Evolutionary conservation across 2,888 invertebrate species (phyloP), one percentile per base, ranked within the genome.

Genomic region (Apamea anceps): DNA sequence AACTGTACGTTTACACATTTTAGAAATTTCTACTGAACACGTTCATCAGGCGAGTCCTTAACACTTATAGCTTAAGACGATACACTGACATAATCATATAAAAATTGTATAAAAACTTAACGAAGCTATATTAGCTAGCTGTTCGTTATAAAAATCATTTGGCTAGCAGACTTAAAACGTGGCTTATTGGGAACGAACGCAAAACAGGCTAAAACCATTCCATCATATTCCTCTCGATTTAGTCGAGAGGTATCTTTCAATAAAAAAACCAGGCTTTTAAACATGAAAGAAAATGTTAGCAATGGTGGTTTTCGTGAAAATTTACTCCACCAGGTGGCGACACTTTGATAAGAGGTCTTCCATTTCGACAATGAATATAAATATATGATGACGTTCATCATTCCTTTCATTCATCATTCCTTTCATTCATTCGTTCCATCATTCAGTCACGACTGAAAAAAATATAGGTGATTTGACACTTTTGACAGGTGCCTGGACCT

Each of bases 11-110:
- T 79, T 67, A 88, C 75, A 81, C 72, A 71, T 54, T 75, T 83
- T 87, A 84, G 45, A 82, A 54, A 65, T 68, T 75, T 72, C 90
- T 89, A 90, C 90, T 90, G 89, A 90, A 90, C 89, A 90, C 89
- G 81, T 76, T 72, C 42, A 80, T 87, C 85, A 89, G 88, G 87
- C 89, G 82, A 86, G 65, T 72, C 72, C 74, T 75, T 88, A 84
- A 87, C 84, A 85, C 82, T 84, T 85, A 81, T 15, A 85, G 85
- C 82, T 75, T 79, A 87, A 62, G 32, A 87, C 77, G 79, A 86
- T 74, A 88, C 86, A 81, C 75, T 37, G 75, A 84, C 70, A 79
- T 75, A 74, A 72, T 82, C 57, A 63, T 75, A 77, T 75, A 62
- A 79, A 77, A 65, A 66, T 60, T 68, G 67, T 78, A 78, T 85